Base-by-base conservation (phyloP, 2,797 vertebrate species). In the Amblyopsis hoosieri region DNA sequence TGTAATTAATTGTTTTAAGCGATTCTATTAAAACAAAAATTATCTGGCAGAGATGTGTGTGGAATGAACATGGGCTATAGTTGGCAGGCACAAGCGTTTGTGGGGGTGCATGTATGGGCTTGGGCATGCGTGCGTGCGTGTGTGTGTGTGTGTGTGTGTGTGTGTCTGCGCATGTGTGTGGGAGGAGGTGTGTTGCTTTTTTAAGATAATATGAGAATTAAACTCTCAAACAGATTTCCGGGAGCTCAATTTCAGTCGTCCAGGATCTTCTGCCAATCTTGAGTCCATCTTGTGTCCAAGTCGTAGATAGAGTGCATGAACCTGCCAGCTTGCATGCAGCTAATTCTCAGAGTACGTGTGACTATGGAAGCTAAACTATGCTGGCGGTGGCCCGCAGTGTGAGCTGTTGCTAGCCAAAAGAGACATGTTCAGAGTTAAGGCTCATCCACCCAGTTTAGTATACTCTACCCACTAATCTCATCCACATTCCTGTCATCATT, bases 1-100 rank as follows among this genome's bases (percentile, higher is more conserved):
- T 92, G 95, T 97, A 98, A 98, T 98, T 98, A 98, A 98, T 98
- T 97, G 96, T 98, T 98, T 96, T 97, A 97, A 98, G 95, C 93
- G 94, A 97, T 98, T 98, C 95, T 96, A 97, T 98, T 97, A 97
- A 98, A 98, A 97, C 94, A 96, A 96, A 97, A 97, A 95, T 94
- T 90, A 95, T 95, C 94, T 95, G 94, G 84, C 85, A 92, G 89
- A 88, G 92, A 90, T 91, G 93, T 85, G 90, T 91, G 87, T 75
- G 74, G 93, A 92, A 93, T 95, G 93, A 91, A 93, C 92, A 92
- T 91, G 82, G 90, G 82, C 86, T 77, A 23, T 23, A 56, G 81
- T 88, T 86, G 90, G 87, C 75, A 90, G 73, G 74, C 57, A 72
- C 64, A n/a, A 73, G 69, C 12, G 79, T 80, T 66, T 74, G 69